phyloP scores from a whole-genome alignment of 2,797 vertebrate species.

The Myotis myotis region DNA sequence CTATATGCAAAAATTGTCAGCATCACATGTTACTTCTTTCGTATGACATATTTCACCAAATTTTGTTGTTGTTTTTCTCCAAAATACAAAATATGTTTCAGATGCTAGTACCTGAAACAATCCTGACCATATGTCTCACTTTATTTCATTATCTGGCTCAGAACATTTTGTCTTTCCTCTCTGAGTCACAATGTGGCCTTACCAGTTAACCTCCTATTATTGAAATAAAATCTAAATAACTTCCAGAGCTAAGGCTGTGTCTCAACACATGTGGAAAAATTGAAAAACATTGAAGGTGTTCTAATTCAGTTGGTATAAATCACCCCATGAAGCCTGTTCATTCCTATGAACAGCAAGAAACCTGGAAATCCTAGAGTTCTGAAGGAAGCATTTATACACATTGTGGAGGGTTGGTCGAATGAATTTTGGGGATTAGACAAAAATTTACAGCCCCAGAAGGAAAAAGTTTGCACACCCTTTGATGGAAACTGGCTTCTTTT shows the following conservation, averaged over 20 bases:
- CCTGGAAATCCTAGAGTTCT: not conserved
- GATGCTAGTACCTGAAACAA: not conserved
- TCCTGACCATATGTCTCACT: not conserved
- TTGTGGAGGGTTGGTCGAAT: not conserved
- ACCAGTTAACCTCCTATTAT: constrained; percentile 41
- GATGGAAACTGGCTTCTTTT: not conserved
- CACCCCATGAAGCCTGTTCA: not conserved
- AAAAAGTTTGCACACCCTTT: not conserved
- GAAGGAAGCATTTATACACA: not conserved
- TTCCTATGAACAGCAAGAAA: not conserved
- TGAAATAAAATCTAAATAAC: constrained; percentile 45
- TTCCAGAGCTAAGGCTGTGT: not conserved
- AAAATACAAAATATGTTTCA: not conserved
- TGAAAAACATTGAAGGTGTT: not conserved
- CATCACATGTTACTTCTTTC: not conserved
- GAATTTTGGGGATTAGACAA: not conserved
- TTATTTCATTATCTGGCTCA: constrained; percentile 19
- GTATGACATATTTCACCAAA: not conserved
- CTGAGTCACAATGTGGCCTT: constrained; percentile 20
- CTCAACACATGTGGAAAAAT: not conserved
- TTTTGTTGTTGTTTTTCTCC: not conserved
- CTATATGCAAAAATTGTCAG: not conserved
- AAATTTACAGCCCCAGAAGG: not conserved
- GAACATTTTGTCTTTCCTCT: constrained; percentile 58
- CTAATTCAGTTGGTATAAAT: not conserved